Evolutionary conservation across 1,140 invertebrate species (phyloP), one percentile per base, ranked within the genome.

Genomic region (Capitella teleta): DNA sequence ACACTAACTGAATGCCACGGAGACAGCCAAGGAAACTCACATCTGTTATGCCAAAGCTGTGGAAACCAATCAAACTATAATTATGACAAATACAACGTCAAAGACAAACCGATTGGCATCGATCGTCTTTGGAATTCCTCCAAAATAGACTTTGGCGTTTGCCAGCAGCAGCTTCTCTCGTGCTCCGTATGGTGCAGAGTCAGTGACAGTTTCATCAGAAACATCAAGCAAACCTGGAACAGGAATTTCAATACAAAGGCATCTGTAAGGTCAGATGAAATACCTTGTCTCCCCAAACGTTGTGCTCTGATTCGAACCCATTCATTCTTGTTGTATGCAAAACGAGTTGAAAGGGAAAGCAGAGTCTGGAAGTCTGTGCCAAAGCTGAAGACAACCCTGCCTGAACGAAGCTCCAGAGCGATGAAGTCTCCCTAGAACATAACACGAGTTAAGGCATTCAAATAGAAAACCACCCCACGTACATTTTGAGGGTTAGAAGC

Each of bases 11-110:
- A 1, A 91, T 74, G 46, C 84, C 82, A 12, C 82, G 81, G 73
- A 93, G 80, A 61, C 87, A 91, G 5, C 88, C 88, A 18, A 87
- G 70, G 63, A 87, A 83, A 1, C 47, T 51, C 5, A 41, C 45
- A n/a, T 26, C 49, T 2, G 48, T 42, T 18, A 40, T 4, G 38
- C 25, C 25, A 24, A 21, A 40, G 38, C 38, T 40, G 38, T n/a
- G n/a, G n/a, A n/a, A n/a, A n/a, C n/a, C n/a, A n/a, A n/a, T n/a
- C n/a, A n/a, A n/a, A n/a, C n/a, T n/a, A n/a, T n/a, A n/a, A n/a
- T n/a, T n/a, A n/a, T n/a, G n/a, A n/a, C n/a, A n/a, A n/a, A n/a
- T n/a, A n/a, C n/a, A n/a, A n/a, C n/a, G n/a, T n/a, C n/a, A n/a
- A n/a, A n/a, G n/a, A n/a, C n/a, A n/a, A n/a, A n/a, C n/a, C n/a